Conservation (phyloP, 2,113 vertebrate species). For the Nycticebus coucang region DNA sequence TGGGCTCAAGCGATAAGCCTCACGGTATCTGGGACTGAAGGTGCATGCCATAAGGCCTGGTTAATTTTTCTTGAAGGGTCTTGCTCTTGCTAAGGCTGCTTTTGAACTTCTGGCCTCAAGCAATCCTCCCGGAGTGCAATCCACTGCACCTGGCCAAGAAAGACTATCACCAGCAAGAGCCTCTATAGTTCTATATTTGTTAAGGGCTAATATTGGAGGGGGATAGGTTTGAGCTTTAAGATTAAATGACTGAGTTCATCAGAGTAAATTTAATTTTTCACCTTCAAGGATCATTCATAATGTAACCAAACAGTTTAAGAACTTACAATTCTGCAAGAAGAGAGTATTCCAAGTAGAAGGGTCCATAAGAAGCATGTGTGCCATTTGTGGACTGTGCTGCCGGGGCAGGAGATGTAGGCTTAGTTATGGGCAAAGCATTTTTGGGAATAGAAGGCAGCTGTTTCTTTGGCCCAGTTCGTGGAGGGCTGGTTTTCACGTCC, state of each 20-base stretch:
- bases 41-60: no score
- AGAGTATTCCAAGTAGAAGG: conserved; percentile 99
- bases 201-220: background rate
- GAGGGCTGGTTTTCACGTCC: conserved; percentile 92
- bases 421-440: conserved; percentile 94
- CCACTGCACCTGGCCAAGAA: background rate
- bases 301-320: background rate
- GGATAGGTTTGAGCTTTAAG: background rate
- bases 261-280: background rate
- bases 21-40: no score
- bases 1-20: no score
- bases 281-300: conserved; percentile 25
- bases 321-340: conserved; percentile 98
- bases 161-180: background rate
- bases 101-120: no score
- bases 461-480: conserved; percentile 92
- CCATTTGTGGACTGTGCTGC: conserved; percentile 93
- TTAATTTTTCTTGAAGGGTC: no score
- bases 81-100: no score
- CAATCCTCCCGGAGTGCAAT: no score
- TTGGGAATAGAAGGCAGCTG: conserved; percentile 97
- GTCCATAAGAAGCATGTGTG: conserved; percentile 97
- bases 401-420: conserved; percentile 89
- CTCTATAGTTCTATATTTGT: background rate
- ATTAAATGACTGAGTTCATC: background rate